A percentile compares a stretch with the other conserved stretches of the same genome.
Conservation (phyloP, 2,113 vertebrate species). For the Clinocottus analis region DNA sequence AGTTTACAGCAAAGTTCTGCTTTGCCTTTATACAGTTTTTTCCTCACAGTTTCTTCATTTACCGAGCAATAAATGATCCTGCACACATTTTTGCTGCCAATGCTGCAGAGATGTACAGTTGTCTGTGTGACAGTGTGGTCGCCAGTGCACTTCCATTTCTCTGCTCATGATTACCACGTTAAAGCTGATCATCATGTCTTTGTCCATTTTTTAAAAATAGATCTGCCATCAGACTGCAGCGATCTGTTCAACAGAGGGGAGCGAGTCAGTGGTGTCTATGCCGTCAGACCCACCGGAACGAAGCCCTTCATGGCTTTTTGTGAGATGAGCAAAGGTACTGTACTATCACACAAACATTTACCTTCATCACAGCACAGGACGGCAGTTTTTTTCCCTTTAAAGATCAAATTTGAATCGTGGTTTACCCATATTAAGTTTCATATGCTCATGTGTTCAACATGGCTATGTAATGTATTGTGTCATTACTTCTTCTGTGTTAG, state of each 20-base stretch:
- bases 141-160: background rate
- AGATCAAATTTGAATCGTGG: background rate
- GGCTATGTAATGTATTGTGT: too few relatives aligned
- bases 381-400: background rate
- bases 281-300: constrained; percentile 84
- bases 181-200: background rate
- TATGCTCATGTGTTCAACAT: too few relatives aligned
- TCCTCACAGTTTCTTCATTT: background rate
- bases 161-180: background rate
- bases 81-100: background rate
- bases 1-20: constrained; percentile 17
- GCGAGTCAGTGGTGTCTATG: constrained; percentile 83
- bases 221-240: constrained; percentile 85
- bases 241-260: constrained; percentile 82
- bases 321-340: constrained; percentile 86
- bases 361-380: background rate
- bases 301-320: constrained; percentile 88
- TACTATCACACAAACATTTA: constrained; percentile 46
- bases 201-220: constrained; percentile 45
- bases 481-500: too few relatives aligned
- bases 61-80: constrained; percentile 2
- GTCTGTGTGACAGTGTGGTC: background rate
- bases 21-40: background rate
- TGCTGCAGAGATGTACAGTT: background rate
- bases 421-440: background rate